Conservation (phyloP, 2,113 vertebrate species). For the Aldabrachelys gigantea region DNA sequence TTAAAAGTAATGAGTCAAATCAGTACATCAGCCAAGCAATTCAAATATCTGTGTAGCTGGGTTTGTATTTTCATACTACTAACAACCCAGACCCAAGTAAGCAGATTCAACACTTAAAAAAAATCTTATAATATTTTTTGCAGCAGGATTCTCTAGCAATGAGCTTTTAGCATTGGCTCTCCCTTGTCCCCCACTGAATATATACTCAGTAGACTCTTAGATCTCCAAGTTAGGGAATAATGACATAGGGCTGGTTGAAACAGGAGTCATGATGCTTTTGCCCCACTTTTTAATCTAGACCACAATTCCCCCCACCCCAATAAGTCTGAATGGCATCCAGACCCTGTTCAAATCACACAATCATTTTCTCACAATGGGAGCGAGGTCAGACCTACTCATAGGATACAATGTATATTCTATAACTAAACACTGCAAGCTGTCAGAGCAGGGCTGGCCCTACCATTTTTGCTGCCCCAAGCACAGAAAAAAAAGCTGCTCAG, state of each 20-base stretch:
- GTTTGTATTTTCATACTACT: neutral
- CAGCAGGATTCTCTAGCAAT: neutral
- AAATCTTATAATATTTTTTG: neutral
- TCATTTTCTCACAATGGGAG: neutral
- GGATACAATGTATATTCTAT: neutral
- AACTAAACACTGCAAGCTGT: neutral
- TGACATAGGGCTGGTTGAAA: neutral
- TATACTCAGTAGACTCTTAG: fast-evolving
- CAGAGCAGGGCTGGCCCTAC: neutral
- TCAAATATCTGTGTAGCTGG: neutral
- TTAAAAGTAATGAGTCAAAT: neutral
- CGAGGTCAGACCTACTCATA: neutral
- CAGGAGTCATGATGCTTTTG: neutral
- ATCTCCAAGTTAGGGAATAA: neutral
- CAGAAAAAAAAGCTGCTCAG: too few relatives aligned
- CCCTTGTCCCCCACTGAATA: too few relatives aligned
- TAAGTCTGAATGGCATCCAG: neutral
- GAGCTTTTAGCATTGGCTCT: neutral
- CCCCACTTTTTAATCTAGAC: neutral
- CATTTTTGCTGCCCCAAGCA: too few relatives aligned
- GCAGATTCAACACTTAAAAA: neutral
- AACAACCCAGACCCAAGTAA: neutral
- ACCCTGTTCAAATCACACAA: neutral
- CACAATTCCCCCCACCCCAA: neutral
- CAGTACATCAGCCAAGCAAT: neutral